phyloP scores from a whole-genome alignment of 2,113 vertebrate species.

The Noctilio leporinus region DNA sequence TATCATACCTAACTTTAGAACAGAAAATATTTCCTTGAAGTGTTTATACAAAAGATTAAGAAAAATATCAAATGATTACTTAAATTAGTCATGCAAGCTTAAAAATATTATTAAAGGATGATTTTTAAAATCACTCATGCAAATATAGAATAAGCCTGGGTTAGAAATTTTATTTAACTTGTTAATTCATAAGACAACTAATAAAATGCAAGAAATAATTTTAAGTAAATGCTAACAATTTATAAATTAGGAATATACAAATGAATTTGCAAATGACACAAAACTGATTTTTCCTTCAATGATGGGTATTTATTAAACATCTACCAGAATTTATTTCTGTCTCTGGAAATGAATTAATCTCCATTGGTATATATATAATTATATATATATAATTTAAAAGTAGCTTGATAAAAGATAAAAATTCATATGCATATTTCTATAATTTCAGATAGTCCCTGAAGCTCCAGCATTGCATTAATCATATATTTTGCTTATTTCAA shows the following conservation, averaged over 20 bases:
- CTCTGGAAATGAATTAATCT: background rate
- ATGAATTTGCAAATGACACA: background rate
- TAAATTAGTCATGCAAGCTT: background rate
- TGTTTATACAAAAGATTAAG: background rate
- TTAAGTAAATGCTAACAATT: background rate
- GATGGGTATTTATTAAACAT: background rate
- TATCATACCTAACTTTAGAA: background rate
- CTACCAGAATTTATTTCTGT: background rate
- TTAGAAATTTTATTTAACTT: background rate
- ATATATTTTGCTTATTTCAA: background rate
- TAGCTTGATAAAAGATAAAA: background rate
- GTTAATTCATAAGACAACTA: background rate
- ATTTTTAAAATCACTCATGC: background rate
- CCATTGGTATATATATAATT: background rate
- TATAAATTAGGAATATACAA: background rate
- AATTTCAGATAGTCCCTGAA: background rate
- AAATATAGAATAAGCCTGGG: background rate
- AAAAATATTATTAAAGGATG: background rate
- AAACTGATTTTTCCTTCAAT: background rate
- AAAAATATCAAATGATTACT: background rate
- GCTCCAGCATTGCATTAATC: background rate
- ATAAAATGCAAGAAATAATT: background rate
- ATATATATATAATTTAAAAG: background rate
- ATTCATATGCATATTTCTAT: background rate
- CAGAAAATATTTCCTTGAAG: background rate